Base-by-base conservation (phyloP, 2,797 vertebrate genomes). In the Neosalanx taihuensis region DNA sequence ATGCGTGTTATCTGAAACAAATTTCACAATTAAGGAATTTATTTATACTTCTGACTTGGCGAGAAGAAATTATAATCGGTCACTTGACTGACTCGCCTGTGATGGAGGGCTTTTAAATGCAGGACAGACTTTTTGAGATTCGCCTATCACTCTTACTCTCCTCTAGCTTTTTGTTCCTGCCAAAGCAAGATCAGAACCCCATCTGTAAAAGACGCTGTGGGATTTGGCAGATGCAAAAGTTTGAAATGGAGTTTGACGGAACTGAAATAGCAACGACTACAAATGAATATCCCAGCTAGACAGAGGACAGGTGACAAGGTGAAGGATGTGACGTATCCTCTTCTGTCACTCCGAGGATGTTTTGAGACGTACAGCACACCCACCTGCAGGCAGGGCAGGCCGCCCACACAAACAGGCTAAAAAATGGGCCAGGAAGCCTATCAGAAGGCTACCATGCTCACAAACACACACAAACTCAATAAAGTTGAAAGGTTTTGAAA, bases 191-290 rank as follows among this genome's bases (percentile, higher is more conserved):
- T 84, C 79, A 53, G 7, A 78, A 81, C 71, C 70, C 49, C 79
- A 87, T 80, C 84, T 69, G 76, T 79, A 77, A 84, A 85, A 59
- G 82, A 78, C 85, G 80, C 84, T 79, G 81, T 79, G 81, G 82
- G 75, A 84, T 88, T 83, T 87, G 85, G 85, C 83, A 86, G 84
- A 85, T 61, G 81, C 74, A 72, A 84, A 87, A 86, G 73, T 84
- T 83, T 79, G 76, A 84, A 87, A 89, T 86, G 80, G 81, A 87
- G 83, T 88, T 86, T 87, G 85, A 89, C 84, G 79, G 81, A 35
- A 75, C 74, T 61, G 72, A 82, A 84, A 74, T 29, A 68, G 80
- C 81, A 66, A 75, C 72, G 77, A 85, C 72, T 72, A 85, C 86
- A 83, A 82, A 79, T 63, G 72, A 78, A 86, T 81, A 78, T 76